phyloP scores from a whole-genome alignment of 2,888 invertebrate species.

The Caenorhabditis macrosperma region DNA sequence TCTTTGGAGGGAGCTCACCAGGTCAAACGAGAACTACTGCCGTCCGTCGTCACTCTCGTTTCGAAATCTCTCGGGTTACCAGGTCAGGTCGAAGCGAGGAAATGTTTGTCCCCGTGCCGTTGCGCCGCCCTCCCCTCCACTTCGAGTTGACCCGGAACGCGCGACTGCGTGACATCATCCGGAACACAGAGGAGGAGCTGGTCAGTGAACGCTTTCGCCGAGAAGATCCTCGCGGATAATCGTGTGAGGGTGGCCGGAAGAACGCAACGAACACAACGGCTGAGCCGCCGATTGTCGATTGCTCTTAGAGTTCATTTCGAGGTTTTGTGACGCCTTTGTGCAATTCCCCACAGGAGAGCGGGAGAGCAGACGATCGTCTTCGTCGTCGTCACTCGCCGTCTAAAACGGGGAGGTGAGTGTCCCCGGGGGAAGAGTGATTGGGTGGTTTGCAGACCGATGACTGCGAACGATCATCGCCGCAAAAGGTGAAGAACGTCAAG shows the following conservation, averaged over 20 bases:
- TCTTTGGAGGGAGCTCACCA: conserved; percentile 3
- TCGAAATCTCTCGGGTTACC: conserved; percentile 3
- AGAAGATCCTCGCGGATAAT: conserved; percentile 21
- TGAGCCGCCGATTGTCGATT: background rate
- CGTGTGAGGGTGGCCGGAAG: conserved; percentile 13
- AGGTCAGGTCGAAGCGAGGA: conserved; percentile 2
- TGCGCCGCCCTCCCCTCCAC: background rate
- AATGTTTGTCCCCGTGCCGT: conserved; percentile 16
- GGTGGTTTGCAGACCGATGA: background rate
- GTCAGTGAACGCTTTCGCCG: conserved; percentile 18
- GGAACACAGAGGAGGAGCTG: conserved; percentile 1
- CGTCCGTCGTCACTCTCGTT: background rate
- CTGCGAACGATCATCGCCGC: no score
- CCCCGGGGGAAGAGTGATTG: background rate
- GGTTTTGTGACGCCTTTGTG: background rate
- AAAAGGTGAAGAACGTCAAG: conserved; percentile 20
- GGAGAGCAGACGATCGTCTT: background rate
- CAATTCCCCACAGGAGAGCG: conserved; percentile 8
- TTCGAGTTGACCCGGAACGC: conserved; percentile 35
- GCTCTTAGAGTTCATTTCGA: conserved; percentile 25
- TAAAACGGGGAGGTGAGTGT: background rate
- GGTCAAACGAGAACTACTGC: background rate
- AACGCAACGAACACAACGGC: background rate
- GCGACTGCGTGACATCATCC: conserved; percentile 26
- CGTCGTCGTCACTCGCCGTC: conserved; percentile 3